A percentile compares a stretch with the other conserved stretches of the same genome.
These are phyloP conservation scores for Pandemis corylana DNA, from an alignment of 2,888 invertebrate species.

Conservation along the genomic window DNA sequence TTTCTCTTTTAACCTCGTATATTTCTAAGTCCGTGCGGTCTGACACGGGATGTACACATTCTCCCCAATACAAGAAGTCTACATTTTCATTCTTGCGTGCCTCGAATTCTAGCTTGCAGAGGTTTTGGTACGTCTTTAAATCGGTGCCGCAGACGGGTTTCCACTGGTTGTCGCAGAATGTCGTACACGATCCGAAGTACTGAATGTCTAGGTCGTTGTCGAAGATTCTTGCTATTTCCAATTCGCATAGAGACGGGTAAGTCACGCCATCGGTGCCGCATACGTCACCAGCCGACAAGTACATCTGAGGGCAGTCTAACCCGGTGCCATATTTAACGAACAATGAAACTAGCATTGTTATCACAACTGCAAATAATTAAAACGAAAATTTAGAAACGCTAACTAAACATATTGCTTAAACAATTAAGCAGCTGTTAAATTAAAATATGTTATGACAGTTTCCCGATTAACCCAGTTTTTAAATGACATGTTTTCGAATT, in stretches of 20 bases:
- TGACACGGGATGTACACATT: background rate
- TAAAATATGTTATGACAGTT: background rate
- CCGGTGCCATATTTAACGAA: slow-evolving; percentile 14
- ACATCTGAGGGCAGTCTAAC: slow-evolving; percentile 10
- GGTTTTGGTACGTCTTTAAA: background rate
- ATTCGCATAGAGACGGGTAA: slow-evolving; percentile 48
- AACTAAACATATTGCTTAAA: slow-evolving; percentile 11
- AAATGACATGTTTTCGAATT: background rate
- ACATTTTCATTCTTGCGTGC: background rate
- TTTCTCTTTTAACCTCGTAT: background rate
- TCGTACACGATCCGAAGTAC: slow-evolving; percentile 41
- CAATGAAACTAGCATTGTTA: slow-evolving; percentile 14
- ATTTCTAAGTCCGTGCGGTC: too few relatives aligned
- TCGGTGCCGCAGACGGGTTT: slow-evolving; percentile 12
- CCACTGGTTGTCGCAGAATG: slow-evolving; percentile 43
- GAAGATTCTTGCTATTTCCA: slow-evolving; percentile 46
- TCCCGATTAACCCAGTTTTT: background rate
- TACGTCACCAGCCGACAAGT: slow-evolving; percentile 31
- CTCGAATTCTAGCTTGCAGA: background rate
- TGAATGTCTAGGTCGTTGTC: slow-evolving; percentile 43
- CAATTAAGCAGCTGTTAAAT: slow-evolving; percentile 26
- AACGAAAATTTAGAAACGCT: slow-evolving; percentile 8
- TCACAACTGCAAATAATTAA: slow-evolving; percentile 26
- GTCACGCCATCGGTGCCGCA: slow-evolving; percentile 50
- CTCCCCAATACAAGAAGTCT: slow-evolving; percentile 1